These are phyloP conservation scores for Amaurobius ferox DNA, from an alignment of 2,888 invertebrate genomes.

Conservation along the genomic window DNA sequence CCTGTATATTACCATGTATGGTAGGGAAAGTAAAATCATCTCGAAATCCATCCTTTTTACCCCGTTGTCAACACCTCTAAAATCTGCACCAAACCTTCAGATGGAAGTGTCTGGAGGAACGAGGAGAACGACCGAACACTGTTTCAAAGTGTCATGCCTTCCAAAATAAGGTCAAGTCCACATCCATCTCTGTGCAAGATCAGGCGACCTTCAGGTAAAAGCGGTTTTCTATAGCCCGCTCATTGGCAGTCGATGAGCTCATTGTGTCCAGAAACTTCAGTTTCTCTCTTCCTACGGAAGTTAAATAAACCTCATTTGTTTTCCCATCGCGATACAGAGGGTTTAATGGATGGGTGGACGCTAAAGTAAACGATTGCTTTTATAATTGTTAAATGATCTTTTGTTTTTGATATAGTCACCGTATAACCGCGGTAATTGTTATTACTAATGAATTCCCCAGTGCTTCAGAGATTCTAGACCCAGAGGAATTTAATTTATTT, in stretches of 20 bases:
- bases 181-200: background rate
- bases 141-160: background rate
- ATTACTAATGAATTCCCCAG: too few relatives aligned
- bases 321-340: background rate
- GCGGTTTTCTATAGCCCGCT: background rate
- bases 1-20: too few relatives aligned
- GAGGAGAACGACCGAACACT: background rate
- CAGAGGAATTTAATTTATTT: too few relatives aligned
- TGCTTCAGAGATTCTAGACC: too few relatives aligned
- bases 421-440: too few relatives aligned
- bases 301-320: background rate
- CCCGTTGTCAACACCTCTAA: too few relatives aligned
- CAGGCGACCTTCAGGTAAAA: background rate
- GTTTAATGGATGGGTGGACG: background rate
- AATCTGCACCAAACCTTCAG: too few relatives aligned
- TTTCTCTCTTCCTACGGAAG: background rate
- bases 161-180: conserved; percentile 9
- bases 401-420: too few relatives aligned
- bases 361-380: background rate
- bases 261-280: background rate
- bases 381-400: too few relatives aligned
- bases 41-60: too few relatives aligned
- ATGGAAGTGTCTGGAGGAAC: background rate
- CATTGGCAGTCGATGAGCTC: background rate
- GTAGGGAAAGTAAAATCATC: too few relatives aligned